Evolutionary conservation across 2,797 vertebrate genomes (phyloP).

Genomic region (Tenualosa thibaudeaui): DNA sequence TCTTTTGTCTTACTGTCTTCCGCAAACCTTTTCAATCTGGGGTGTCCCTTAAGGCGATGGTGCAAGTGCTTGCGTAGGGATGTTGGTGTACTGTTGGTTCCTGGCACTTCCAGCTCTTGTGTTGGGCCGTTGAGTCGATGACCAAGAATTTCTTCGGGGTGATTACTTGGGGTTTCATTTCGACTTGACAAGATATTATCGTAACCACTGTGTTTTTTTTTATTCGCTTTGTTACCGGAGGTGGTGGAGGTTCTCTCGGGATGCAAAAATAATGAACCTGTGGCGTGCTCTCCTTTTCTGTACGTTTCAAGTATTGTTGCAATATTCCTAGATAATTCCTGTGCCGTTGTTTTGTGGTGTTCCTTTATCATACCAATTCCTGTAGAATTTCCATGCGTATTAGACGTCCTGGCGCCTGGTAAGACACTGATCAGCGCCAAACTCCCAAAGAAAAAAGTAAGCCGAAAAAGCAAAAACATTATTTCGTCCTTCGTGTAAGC

Average conservation of each 20-base stretch:
- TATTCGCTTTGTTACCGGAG: neutral
- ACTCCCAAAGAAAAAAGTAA: neutral
- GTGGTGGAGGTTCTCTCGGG: neutral
- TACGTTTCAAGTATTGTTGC: conserved; percentile 25
- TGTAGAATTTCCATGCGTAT: neutral
- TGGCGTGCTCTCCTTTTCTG: neutral
- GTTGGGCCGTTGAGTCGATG: neutral
- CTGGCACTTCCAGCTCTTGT: neutral
- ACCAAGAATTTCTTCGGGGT: neutral
- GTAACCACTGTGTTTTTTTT: neutral
- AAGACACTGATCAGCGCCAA: neutral
- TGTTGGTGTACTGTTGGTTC: neutral
- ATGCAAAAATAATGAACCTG: neutral
- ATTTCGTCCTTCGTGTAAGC: neutral
- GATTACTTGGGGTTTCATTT: neutral
- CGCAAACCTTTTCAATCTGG: conserved; percentile 20
- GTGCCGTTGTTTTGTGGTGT: neutral
- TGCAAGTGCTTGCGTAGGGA: neutral
- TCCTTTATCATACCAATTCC: neutral
- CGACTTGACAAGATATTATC: neutral
- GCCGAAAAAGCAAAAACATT: neutral
- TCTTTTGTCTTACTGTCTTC: neutral
- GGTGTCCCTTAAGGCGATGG: neutral
- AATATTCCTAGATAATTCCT: neutral
- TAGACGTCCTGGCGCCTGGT: neutral